phyloP scores from a whole-genome alignment of 2,797 vertebrate species.

The Semaprochilodus insignis region DNA sequence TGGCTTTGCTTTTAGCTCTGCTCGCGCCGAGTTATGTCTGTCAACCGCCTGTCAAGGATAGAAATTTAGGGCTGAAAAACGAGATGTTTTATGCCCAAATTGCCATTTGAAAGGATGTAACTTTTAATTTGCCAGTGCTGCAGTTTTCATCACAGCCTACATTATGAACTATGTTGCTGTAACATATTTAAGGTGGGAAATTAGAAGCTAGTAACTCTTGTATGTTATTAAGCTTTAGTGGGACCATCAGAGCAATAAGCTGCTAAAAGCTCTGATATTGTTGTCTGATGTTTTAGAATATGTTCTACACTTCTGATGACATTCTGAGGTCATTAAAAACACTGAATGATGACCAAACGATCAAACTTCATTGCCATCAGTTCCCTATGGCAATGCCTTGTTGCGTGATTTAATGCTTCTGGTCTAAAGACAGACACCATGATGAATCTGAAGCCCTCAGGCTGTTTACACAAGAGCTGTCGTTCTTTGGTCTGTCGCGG shows the following conservation, averaged over 20 bases:
- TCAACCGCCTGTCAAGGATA: no score
- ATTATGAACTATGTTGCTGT: no score
- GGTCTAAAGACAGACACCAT: constrained; percentile 3
- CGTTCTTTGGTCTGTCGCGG: constrained; percentile 16
- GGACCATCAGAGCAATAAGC: neutral
- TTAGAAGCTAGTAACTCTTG: no score
- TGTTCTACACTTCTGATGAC: neutral
- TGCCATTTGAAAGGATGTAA: no score
- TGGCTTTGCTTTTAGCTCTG: no score
- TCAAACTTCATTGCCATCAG: neutral
- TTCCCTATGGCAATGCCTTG: neutral
- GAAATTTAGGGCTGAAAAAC: no score
- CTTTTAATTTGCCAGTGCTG: no score
- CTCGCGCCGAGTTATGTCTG: no score
- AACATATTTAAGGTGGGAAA: no score
- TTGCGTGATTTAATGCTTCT: neutral
- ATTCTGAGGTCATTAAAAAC: neutral
- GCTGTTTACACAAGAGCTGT: constrained; percentile 7
- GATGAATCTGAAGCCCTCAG: constrained; percentile 8
- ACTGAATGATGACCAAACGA: neutral
- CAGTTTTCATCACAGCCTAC: no score
- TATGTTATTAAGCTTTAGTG: no score
- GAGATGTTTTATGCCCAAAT: no score
- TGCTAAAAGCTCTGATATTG: neutral
- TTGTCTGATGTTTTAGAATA: neutral